Percentiles rank a stretch among this genome's conserved stretches.
phyloP scores from a whole-genome alignment of 2,797 vertebrate species.

The Etheostoma perlongum region DNA sequence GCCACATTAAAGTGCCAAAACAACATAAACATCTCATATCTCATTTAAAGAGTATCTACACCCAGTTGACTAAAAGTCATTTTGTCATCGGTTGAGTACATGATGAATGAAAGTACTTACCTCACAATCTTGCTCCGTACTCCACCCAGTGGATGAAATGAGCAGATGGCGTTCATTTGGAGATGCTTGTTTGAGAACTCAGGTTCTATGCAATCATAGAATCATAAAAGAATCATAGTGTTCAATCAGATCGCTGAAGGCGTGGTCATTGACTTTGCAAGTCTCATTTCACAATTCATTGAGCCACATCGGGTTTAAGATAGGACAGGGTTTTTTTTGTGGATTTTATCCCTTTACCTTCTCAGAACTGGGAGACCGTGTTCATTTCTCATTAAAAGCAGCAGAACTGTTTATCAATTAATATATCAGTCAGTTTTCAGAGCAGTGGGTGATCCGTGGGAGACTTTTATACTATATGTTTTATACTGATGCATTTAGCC shows the following conservation, averaged over 20 bases:
- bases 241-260: background rate
- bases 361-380: background rate
- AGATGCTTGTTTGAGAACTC: background rate
- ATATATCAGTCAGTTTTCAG: no score
- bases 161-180: background rate
- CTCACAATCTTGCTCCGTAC: background rate
- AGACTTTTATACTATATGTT: no score
- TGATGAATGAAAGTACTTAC: background rate
- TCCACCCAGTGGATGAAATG: constrained; percentile 1
- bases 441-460: no score
- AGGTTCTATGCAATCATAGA: background rate
- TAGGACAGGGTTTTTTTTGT: background rate
- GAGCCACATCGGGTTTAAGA: background rate
- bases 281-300: background rate
- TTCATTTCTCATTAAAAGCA: background rate
- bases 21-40: background rate
- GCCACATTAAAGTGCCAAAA: constrained; percentile 45
- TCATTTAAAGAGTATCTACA: background rate
- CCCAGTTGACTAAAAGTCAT: background rate
- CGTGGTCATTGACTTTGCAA: background rate
- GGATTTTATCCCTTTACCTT: background rate
- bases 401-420: no score
- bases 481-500: no score
- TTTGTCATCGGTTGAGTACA: background rate
- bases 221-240: no score